Base-by-base conservation (phyloP, 2,113 vertebrate genomes). In the Puffinus mauretanicus region DNA sequence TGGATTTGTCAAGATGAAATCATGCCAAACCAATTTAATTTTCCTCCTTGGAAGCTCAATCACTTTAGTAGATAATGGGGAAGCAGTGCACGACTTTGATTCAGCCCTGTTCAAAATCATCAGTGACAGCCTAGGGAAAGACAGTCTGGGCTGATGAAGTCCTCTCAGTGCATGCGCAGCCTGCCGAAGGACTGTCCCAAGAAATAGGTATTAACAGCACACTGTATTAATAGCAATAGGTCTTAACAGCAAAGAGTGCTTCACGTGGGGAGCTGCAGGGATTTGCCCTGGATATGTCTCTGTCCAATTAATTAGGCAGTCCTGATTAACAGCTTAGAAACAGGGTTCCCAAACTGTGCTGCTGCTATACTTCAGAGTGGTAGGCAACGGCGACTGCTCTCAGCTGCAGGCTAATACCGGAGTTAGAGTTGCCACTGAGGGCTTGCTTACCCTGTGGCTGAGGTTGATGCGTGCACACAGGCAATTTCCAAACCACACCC, bases 1-100 rank as follows among this genome's bases (percentile, higher is more conserved):
- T 55, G 42, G 46, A 95, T 86, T 93, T 92, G 54, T 93, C 67
- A 86, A 83, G 85, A 86, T 85, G 62, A 92, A 93, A 76, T 85
- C 77, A 69, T 27, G 16, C 49, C 82, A 87, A 84, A 86, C 11
- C 54, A 82, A 80, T 94, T 89, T 69, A 71, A 60, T 90, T 93
- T 94, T 66, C 71, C 62, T 91, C 46, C 24, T 77, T 46, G 46
- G 60, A 84, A 88, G 46, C 16, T 88, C n/a, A 80, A 1, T 65
- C 70, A 62, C 21, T 6, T 70, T 86, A 58, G 34, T 6, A 93
- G 71, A 70, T 90, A 90, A 92, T 11, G 12, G 34, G 51, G 46
- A 91, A 90, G 30, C 52, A 70, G 44, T 10, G 11, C 19, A 5
- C 58, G 26, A 78, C 72, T 94, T 71, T 67, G 57, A 76, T 93